Percentiles rank a stretch among this genome's conserved stretches.
Evolutionary conservation across 2,888 invertebrate species (phyloP).

Genomic region (Melieria omissa): DNA sequence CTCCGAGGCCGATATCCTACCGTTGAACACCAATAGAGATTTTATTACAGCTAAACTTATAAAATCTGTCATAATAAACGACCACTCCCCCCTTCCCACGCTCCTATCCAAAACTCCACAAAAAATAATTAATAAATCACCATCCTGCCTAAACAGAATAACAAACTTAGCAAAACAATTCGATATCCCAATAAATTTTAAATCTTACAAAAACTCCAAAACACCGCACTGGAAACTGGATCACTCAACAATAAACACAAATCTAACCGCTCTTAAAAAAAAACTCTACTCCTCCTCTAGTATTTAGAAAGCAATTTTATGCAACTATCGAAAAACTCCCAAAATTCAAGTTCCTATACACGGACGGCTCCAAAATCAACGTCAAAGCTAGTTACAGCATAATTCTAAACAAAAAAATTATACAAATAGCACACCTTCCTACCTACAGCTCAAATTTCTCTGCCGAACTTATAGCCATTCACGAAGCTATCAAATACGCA

Average conservation of each 20-base stretch:
- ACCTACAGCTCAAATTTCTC: background rate
- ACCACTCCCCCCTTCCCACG: background rate
- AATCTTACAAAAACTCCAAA: too few relatives aligned
- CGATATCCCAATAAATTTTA: background rate
- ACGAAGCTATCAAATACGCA: background rate
- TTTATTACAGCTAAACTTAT: too few relatives aligned
- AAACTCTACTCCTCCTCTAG: background rate
- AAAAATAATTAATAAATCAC: background rate
- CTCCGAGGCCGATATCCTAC: background rate
- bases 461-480: background rate
- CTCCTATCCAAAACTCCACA: background rate
- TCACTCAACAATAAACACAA: background rate
- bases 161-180: background rate
- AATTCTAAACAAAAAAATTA: background rate
- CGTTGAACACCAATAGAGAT: background rate
- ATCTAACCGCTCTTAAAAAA: background rate
- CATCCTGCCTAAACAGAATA: conserved; percentile 2
- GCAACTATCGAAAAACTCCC: background rate
- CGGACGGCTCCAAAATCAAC: too few relatives aligned
- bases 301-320: background rate
- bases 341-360: too few relatives aligned
- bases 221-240: background rate
- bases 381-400: too few relatives aligned
- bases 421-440: background rate
- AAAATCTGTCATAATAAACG: background rate